phyloP scores from a whole-genome alignment of 2,888 invertebrate genomes.

The Idaea dimidiata region DNA sequence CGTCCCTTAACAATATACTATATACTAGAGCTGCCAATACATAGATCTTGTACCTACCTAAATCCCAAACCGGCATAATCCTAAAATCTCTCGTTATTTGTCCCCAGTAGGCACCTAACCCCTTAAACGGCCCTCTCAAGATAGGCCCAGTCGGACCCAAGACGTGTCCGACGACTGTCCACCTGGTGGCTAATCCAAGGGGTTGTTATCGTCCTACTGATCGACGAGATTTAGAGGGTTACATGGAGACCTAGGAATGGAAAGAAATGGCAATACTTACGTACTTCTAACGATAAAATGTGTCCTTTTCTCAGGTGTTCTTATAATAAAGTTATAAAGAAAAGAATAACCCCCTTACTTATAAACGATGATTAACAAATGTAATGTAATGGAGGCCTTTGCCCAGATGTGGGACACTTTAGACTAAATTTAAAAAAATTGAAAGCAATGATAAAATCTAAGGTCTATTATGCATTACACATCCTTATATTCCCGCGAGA shows the following conservation, averaged over 20 bases:
- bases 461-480: too few relatives aligned
- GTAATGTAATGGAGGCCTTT: too few relatives aligned
- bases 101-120: background rate
- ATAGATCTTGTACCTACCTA: background rate
- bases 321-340: too few relatives aligned
- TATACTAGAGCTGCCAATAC: background rate
- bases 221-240: background rate
- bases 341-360: too few relatives aligned
- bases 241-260: background rate
- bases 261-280: background rate
- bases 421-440: too few relatives aligned
- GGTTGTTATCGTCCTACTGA: background rate
- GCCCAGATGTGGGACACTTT: too few relatives aligned
- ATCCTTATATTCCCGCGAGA: too few relatives aligned
- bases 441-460: too few relatives aligned
- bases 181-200: background rate
- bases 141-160: background rate
- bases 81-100: background rate
- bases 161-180: background rate
- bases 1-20: background rate
- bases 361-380: too few relatives aligned
- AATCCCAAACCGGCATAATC: background rate
- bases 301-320: too few relatives aligned
- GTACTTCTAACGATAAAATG: too few relatives aligned
- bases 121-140: background rate